Base-by-base conservation (phyloP, 2,888 invertebrate species). In the Dendrolimus pini region DNA sequence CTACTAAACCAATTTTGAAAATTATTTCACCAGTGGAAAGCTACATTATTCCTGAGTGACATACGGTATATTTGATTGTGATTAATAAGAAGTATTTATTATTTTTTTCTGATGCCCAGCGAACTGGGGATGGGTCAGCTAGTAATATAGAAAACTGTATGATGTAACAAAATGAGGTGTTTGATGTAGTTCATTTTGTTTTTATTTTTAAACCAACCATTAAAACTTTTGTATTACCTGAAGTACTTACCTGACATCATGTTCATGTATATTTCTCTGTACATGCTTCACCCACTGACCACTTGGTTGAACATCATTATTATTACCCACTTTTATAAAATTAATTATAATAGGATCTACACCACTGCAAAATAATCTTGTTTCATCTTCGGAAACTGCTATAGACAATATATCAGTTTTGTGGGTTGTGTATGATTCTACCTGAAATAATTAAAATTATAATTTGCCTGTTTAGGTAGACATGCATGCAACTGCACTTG, bases 211-310 rank as follows among this genome's bases (percentile, higher is more conserved):
- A 3, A 30, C 30, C 30, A 3, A 30, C 30, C 30, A 30, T 6
- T 30, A 30, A 30, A 30, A 30, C 3, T 0, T 30, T 30, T 30
- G 30, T 30, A 30, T 30, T 30, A 30, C 30, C 6, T 3, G 6
- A 30, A 6, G 30, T 6, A 30, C 8, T 10, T 77, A 90, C 87
- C 92, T 88, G 1, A 98, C 96, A 85, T 98, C 98, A 78, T 98
- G 97, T 55, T 94, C 94, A 80, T 98, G 98, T 56, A 96, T 93
- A 71, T 93, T 92, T 60, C 96, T 92, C 65, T 96, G 95, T 8
- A 95, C 92, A 67, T 95, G 94, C 74, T 95, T 95, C 0, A 97
- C 94, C 98, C 98, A 98, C 62, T 93, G 93, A n/a, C 93, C 89
- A 41, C 85, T 75, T 41, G 82, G 83, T 56, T 91, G 89, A 62